phyloP scores from a whole-genome alignment of 2,888 invertebrate species.

The Drosophila paucipuncta region DNA sequence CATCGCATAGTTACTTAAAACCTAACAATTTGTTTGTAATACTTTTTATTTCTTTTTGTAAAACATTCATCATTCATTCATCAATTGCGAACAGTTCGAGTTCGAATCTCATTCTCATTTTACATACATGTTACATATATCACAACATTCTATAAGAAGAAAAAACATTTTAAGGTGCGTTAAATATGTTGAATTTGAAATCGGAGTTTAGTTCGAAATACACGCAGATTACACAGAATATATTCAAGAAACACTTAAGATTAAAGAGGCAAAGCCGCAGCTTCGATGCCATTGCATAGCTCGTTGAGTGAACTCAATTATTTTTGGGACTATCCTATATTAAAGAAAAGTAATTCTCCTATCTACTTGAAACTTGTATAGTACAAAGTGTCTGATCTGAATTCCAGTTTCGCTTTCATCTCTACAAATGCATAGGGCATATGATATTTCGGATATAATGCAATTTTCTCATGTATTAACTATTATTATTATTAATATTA shows the following conservation, averaged over 20 bases:
- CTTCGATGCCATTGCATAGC: slow-evolving; percentile 31
- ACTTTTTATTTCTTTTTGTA: slow-evolving; percentile 21
- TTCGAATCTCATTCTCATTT: slow-evolving; percentile 32
- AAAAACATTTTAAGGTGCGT: slow-evolving; percentile 18
- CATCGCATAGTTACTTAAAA: slow-evolving; percentile 59
- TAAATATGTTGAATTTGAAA: slow-evolving; percentile 16
- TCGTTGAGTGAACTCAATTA: slow-evolving; percentile 4
- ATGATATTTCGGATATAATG: not conserved
- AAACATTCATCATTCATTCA: slow-evolving; percentile 19
- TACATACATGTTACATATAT: slow-evolving; percentile 59
- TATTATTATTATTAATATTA: slow-evolving; percentile 1
- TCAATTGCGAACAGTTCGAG: slow-evolving; percentile 1
- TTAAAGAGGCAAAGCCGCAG: slow-evolving; percentile 22
- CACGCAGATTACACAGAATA: slow-evolving; percentile 14
- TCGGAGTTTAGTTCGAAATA: slow-evolving; percentile 17
- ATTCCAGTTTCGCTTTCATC: no score
- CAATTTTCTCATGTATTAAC: slow-evolving; percentile 2
- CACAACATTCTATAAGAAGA: slow-evolving; percentile 59
- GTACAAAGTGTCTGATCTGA: slow-evolving; percentile 22
- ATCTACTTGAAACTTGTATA: slow-evolving; percentile 22
- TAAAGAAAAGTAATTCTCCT: slow-evolving; percentile 14
- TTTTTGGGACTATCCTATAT: slow-evolving; percentile 9
- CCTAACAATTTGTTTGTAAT: slow-evolving; percentile 48
- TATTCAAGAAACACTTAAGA: slow-evolving; percentile 29
- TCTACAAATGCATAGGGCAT: not conserved